Evolutionary conservation across 2,113 vertebrate species (phyloP), one percentile per base, ranked within the genome.

Genomic region (Apeltes quadracus): DNA sequence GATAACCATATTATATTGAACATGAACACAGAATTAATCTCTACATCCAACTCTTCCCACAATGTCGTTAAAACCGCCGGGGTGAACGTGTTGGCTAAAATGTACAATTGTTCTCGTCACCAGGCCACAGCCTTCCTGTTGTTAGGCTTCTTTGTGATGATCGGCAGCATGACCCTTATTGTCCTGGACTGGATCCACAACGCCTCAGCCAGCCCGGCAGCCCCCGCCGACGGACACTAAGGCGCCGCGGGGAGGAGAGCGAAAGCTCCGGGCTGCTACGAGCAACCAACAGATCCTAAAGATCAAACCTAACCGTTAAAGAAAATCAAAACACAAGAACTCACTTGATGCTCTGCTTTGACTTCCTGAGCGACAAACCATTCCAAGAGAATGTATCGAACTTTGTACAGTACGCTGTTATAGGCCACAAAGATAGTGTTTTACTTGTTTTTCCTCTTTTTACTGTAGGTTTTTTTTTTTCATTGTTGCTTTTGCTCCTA

Each of bases 311-410:
- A 57, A 5, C 39, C 39, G 57, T 61, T 57, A 84, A 72, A 59
- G 25, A 82, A 67, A 22, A 55, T 34, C 32, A 65, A 59, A 76
- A 65, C 71, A 84, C 80, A 85, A 75, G 56, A 71, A 84, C 70
- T 82, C 59, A 81, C 75, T 81, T 50, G 64, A 81, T 85, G 84
- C 87, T 89, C 87, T 34, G 68, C 72, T 76, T 53, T 50, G 72
- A 90, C 61, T n/a, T 64, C 9, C 75, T 67, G 89, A 95, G 95
- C 95, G 90, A 51, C 91, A 92, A 93, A 94, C 94, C 94, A 97
- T 99, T 99, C 96, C 91, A 92, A 96, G 94, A 96, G 97, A 97
- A 98, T 98, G 96, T 97, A 89, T 93, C 79, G 84, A 92, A 95
- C 93, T 94, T 73, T 94, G 93, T 94, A 94, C 89, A 95, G 90